A percentile compares a stretch with the other conserved stretches of the same genome.
Conservation (phyloP, 2,797 vertebrate genomes). For the Mycteria americana region DNA sequence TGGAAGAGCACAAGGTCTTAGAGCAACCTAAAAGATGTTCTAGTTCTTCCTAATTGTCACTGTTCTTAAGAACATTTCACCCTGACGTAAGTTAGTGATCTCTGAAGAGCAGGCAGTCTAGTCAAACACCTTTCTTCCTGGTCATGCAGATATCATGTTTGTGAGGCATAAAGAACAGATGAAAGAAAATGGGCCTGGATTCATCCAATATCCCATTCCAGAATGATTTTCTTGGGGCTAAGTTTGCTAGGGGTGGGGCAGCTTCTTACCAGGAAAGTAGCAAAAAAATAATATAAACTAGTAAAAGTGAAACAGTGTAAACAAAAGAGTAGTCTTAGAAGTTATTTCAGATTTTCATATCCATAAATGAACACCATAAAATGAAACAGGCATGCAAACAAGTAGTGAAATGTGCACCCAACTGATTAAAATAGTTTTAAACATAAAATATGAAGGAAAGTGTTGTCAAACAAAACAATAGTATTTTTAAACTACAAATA, state of each 20-base stretch:
- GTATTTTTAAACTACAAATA: neutral
- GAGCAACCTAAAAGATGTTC: neutral
- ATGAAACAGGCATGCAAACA: neutral
- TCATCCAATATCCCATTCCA: neutral
- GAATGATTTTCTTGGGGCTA: neutral
- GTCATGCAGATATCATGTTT: neutral
- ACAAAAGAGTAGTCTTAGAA: neutral
- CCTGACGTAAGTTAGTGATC: neutral
- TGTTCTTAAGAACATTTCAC: neutral
- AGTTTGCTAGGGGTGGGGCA: neutral
- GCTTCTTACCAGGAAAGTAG: neutral
- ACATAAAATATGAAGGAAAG: neutral
- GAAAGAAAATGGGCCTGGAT: neutral
- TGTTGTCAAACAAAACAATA: neutral
- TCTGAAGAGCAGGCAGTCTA: neutral
- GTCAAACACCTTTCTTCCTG: neutral
- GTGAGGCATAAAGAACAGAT: neutral
- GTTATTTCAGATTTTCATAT: neutral
- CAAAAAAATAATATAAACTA: rapidly evolving
- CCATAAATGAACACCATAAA: neutral
- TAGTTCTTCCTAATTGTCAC: neutral
- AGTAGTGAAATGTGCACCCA: neutral
- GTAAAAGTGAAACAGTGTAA: neutral
- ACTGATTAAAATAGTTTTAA: neutral
- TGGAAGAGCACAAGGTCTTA: neutral